Evolutionary conservation across 2,113 vertebrate genomes (phyloP), one percentile per base, ranked within the genome.

Genomic region (Madoqua kirkii): DNA sequence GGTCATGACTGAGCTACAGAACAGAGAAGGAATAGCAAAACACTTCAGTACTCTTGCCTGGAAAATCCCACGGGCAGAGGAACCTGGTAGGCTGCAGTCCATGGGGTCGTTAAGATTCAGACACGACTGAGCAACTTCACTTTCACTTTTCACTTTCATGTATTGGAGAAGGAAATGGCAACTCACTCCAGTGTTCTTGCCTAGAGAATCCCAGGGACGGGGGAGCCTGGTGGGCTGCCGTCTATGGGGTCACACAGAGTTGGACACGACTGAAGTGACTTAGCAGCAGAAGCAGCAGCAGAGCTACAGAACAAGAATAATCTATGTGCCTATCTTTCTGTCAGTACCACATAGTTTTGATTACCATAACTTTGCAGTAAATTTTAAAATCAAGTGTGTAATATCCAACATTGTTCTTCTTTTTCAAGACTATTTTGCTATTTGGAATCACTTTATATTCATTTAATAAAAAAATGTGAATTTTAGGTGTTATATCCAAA

Each of bases 241-340:
- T 29, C 12, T 60, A 29, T 60, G 59, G 59, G 59, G 59, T 6
- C 27, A 3, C 59, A 31, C 59, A 60, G 59, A 31, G 59, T 14
- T 0, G 1, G 27, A 60, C 59, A 60, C 0, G 12, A 14, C 27
- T 62, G 59, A 62, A 62, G 29, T 6, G 5, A 31, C 13, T 60
- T 60, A 31, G 59, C 59, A 31, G 59, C 59, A 60, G 57, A 23
- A 59, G 57, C 27, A 60, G 29, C 29, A 62, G 59, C 57, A 59
- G 62, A 67, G 5, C n/a, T 36, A 36, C 8, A 67, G 8, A 67
- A 36, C 17, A 40, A 71, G 67, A 71, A 71, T 45, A 45, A 60
- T 50, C 9, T 36, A 5, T 48, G 12, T 60, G 54, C 6, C 55
- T 78, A 25, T 55, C 74, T 91, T 90, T 60, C 23, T 60, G 23